A percentile compares a stretch with the other conserved stretches of the same genome.
Conservation (phyloP, 2,113 vertebrate species). For the Anser cygnoides region DNA sequence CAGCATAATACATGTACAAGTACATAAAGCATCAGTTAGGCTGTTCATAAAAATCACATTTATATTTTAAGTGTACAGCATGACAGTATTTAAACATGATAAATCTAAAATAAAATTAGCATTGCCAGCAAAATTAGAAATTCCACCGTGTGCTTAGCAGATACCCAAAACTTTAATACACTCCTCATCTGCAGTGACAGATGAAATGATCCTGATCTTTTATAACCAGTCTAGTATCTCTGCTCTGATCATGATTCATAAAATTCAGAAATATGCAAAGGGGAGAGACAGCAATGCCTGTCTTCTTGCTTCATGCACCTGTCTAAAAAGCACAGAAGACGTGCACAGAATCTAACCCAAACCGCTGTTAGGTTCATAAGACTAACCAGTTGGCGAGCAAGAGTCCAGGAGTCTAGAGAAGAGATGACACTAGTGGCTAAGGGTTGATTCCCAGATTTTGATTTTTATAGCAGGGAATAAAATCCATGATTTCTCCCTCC, state of each 20-base stretch:
- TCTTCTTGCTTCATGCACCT: accelerated
- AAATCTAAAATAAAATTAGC: not conserved
- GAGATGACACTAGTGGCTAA: not conserved
- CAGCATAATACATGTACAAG: not conserved
- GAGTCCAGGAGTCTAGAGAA: not conserved
- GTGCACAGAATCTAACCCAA: not conserved
- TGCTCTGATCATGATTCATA: not conserved
- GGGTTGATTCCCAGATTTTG: not conserved
- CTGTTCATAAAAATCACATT: not conserved
- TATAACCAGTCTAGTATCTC: not conserved
- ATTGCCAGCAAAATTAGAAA: not conserved
- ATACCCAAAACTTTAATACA: accelerated
- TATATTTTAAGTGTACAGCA: not conserved
- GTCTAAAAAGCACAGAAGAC: not conserved
- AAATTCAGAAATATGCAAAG: not conserved
- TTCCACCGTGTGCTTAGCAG: not conserved
- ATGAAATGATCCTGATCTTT: not conserved
- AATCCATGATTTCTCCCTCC: not conserved
- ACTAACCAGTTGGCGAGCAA: not conserved
- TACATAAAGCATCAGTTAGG: not conserved
- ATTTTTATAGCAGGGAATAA: not conserved
- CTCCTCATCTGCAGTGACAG: not conserved
- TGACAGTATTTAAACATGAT: not conserved
- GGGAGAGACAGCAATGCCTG: not conserved
- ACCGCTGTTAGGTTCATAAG: accelerated